phyloP scores from a whole-genome alignment of 2,797 vertebrate genomes.

The Aeoliscus strigatus region DNA sequence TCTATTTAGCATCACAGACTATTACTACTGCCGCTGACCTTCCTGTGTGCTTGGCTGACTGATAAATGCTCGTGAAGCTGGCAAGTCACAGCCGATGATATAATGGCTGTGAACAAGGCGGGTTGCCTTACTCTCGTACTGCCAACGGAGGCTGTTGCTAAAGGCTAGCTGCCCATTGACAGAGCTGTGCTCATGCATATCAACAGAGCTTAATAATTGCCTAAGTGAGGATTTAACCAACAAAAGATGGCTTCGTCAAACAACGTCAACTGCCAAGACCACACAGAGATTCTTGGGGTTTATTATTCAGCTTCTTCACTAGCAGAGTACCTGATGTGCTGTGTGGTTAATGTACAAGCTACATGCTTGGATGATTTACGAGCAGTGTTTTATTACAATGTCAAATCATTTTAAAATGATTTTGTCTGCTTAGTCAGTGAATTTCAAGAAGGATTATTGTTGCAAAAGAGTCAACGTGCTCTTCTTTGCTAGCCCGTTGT shows the following conservation, averaged over 20 bases:
- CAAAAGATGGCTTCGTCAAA: slow-evolving; percentile 43
- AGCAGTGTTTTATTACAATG: slow-evolving; percentile 6
- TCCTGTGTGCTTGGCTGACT: slow-evolving; percentile 8
- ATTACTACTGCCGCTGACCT: slow-evolving; percentile 32
- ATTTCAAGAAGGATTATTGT: no score
- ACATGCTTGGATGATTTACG: slow-evolving; percentile 15
- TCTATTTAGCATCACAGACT: slow-evolving; percentile 33
- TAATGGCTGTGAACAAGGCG: slow-evolving; percentile 22
- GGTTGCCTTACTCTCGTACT: slow-evolving; percentile 15
- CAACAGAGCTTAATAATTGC: slow-evolving; percentile 25
- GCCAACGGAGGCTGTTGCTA: slow-evolving; percentile 16
- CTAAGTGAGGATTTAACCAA: slow-evolving; percentile 42
- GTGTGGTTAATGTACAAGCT: slow-evolving; percentile 12
- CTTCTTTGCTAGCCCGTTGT: no score
- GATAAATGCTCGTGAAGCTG: slow-evolving; percentile 19
- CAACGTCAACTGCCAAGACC: slow-evolving; percentile 36
- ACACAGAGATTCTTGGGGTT: slow-evolving; percentile 36
- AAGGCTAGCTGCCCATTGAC: slow-evolving; percentile 22
- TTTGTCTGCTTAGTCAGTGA: slow-evolving; percentile 4
- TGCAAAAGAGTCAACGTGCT: no score
- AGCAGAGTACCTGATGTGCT: slow-evolving; percentile 25
- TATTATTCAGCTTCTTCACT: slow-evolving; percentile 26
- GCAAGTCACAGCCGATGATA: slow-evolving; percentile 26
- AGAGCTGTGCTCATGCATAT: slow-evolving; percentile 30
- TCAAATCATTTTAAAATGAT: background rate